These are phyloP conservation scores for Atopsyche davidsoni DNA, from an alignment of 1,140 invertebrate genomes.

Conservation along the genomic window DNA sequence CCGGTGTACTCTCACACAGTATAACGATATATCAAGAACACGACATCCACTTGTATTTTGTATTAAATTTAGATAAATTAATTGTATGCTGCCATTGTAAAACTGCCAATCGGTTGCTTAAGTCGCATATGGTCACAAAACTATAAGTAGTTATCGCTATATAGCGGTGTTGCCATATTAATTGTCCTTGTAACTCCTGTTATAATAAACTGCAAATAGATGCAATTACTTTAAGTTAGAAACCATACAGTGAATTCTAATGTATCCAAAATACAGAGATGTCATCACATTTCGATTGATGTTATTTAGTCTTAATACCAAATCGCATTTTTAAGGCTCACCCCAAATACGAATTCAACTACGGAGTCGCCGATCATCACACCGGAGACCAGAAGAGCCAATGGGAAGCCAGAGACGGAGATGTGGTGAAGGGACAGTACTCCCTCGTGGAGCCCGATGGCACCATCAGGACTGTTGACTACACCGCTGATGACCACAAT, in stretches of 20 bases:
- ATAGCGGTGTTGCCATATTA: not conserved
- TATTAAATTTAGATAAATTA: too few relatives aligned
- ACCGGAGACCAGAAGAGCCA: conserved; percentile 49
- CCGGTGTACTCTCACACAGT: too few relatives aligned
- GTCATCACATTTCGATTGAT: not conserved
- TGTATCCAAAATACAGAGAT: not conserved
- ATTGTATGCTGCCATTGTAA: too few relatives aligned
- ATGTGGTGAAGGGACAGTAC: conserved; percentile 51
- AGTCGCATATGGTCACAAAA: too few relatives aligned
- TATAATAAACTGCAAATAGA: too few relatives aligned
- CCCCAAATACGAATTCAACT: conserved; percentile 48
- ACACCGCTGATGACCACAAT: conserved; percentile 49
- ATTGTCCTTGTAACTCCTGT: not conserved
- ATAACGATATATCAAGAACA: too few relatives aligned
- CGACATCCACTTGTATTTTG: too few relatives aligned
- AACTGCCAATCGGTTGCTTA: too few relatives aligned
- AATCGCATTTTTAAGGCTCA: conserved; percentile 41
- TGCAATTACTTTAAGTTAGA: not conserved
- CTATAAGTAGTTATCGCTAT: not conserved
- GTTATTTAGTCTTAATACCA: not conserved
- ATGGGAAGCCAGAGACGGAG: conserved; percentile 47
- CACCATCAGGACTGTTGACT: conserved; percentile 49
- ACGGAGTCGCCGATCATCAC: conserved; percentile 47
- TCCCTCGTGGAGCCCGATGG: conserved; percentile 50
- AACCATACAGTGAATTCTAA: not conserved